Evolutionary conservation across 2,113 vertebrate species (phyloP), one percentile per base, ranked within the genome.

Genomic region (Mesembrinibis cayennensis): DNA sequence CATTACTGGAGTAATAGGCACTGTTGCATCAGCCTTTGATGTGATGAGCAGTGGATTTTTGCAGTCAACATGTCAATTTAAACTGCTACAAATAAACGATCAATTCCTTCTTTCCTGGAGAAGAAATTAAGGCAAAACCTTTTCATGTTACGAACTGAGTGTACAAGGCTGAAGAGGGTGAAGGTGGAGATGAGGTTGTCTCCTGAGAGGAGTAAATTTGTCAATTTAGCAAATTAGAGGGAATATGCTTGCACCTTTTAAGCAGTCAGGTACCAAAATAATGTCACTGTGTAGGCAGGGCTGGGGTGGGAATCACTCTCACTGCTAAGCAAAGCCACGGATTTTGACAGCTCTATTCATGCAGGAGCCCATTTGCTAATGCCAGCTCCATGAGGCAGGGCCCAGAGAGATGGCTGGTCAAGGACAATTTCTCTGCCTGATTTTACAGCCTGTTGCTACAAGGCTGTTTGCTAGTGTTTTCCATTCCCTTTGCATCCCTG

Each of bases 361-460:
- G 16, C 21, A 4, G 26, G 40, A 14, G 38, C 65, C 82, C 16
- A 0, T 36, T 56, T 42, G 16, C 78, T 40, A 5, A 21, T 5
- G 16, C 32, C 42, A 40, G 49, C 29, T 44, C 36, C 17, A 9
- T 0, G 2, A 14, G 44, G 19, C 44, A 9, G 29, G 29, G 26
- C 29, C 32, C 2, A 2, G 30, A 73, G 45, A 22, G 13, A 6
- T 0, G 0, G 6, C 45, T 59, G 87, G 11, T 21, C 52, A 23
- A 30, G 47, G 78, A 13, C 29, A 32, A 26, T 19, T 27, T 32
- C 40, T 36, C 63, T 45, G 36, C 38, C 62, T 45, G 47, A 30
- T 71, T 82, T 87, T 62, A 13, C 26, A 32, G n/a, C 0, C 0
- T 27, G 27, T 29, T 53, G 49, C 66, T 74, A 20, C 20, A 38